Evolutionary conservation across 2,888 invertebrate genomes (phyloP), one percentile per base, ranked within the genome.

Genomic region (Autographa pulchrina): DNA sequence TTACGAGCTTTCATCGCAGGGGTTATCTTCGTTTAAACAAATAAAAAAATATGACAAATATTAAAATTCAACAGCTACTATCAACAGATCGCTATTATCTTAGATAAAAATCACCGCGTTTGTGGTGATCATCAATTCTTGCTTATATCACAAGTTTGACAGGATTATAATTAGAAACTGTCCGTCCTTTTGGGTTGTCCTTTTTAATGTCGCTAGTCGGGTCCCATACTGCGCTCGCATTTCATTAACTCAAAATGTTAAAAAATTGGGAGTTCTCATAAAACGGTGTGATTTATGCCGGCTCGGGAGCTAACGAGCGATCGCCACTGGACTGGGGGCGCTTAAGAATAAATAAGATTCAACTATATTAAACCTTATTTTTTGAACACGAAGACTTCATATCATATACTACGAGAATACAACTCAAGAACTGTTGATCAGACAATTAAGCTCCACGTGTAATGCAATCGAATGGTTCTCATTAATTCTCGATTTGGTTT

Each of bases 131-230:
- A 95, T 96, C 94, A 96, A 96, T 96, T 96, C 92, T 91, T 92
- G 87, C 91, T 92, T 93, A 93, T 90, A 93, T 93, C 91, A 91
- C 88, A 90, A 92, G 92, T 94, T 94, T 96, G 95, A 95, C 96
- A 96, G 96, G 91, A 94, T 94, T 94, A 95, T 95, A 96, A 96
- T 96, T 95, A 95, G 94, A 95, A 95, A 93, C 93, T 93, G 94
- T 94, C 94, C 89, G 92, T 93, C 90, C 92, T 92, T 92, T 93
- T 91, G 92, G 93, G 92, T 92, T 94, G 92, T 94, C 94, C 92
- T 94, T 94, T 95, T 95, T 94, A 94, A 94, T 94, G 95, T 95
- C 95, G 93, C 94, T 95, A 92, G 93, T 86, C 89, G 92, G 93
- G 92, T 94, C 94, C 92, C 95, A 96, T 94, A 96, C 95, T 94